Percentiles rank a stretch among this genome's conserved stretches.
These are phyloP conservation scores for Polydrusus cervinus DNA, from an alignment of 2,888 invertebrate genomes.

Conservation along the genomic window DNA sequence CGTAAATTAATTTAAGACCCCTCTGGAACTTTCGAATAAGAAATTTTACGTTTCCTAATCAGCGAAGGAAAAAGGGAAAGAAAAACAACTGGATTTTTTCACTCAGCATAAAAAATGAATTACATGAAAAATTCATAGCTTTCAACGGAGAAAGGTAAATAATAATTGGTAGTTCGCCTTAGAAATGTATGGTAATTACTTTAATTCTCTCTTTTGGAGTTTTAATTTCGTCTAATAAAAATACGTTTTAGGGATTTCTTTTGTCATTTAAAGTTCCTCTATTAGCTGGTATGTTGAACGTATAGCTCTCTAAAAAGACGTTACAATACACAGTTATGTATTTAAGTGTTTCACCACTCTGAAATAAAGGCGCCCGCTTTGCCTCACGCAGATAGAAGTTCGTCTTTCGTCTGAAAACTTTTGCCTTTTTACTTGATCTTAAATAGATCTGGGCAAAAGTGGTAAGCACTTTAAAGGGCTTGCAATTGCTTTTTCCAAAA, in stretches of 20 bases:
- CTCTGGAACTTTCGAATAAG: conserved; percentile 52
- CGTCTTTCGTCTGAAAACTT: too few species aligned
- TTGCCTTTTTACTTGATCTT: too few species aligned
- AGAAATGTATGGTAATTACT: conserved; percentile 42
- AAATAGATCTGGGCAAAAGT: too few species aligned
- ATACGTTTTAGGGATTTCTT: not conserved
- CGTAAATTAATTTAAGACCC: conserved; percentile 54
- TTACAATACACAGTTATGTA: too few species aligned
- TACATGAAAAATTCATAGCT: conserved; percentile 55
- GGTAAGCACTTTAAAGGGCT: too few species aligned
- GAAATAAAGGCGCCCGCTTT: too few species aligned
- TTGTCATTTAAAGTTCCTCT: not conserved
- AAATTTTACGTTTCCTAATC: conserved; percentile 53
- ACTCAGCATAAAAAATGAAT: conserved; percentile 52
- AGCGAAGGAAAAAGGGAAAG: conserved; percentile 49
- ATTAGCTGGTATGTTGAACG: too few species aligned
- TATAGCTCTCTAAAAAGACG: too few species aligned
- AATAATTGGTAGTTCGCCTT: conserved; percentile 50
- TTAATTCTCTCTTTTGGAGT: conserved; percentile 29
- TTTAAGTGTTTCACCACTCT: too few species aligned
- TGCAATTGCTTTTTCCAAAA: too few species aligned
- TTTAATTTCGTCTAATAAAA: conserved; percentile 13
- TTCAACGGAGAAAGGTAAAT: conserved; percentile 50
- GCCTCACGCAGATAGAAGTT: too few species aligned
- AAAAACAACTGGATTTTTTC: conserved; percentile 53